Conservation (phyloP, 2,113 vertebrate species). For the Hylia prasina region DNA sequence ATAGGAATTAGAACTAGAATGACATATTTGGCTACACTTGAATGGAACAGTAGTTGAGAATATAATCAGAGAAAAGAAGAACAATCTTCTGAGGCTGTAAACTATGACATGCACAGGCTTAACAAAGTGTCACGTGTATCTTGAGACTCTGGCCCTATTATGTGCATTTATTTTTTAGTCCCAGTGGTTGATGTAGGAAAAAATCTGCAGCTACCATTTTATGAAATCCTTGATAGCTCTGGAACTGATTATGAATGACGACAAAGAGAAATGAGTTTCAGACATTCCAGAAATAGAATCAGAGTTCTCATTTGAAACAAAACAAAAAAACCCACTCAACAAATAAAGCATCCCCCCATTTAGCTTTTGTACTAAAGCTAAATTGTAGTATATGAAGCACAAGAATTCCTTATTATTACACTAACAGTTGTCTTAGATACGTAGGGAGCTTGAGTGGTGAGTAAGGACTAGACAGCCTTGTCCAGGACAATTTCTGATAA, state of each 20-base stretch:
- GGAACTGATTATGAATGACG: background rate
- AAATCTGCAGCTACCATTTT: background rate
- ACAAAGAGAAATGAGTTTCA: constrained; percentile 9
- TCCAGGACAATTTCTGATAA: background rate
- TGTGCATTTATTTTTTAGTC: background rate
- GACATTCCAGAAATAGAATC: background rate
- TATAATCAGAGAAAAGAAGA: background rate
- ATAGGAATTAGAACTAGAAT: background rate
- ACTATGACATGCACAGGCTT: background rate
- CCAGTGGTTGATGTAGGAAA: background rate
- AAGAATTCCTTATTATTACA: background rate
- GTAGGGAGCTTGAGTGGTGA: background rate
- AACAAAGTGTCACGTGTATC: background rate
- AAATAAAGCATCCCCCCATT: background rate
- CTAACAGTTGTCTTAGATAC: background rate
- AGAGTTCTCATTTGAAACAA: background rate
- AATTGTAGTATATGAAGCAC: background rate
- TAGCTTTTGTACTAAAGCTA: background rate
- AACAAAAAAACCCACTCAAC: background rate
- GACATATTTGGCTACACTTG: background rate
- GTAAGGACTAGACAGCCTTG: background rate
- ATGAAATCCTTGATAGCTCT: constrained; percentile 2
- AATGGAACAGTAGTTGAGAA: constrained; percentile 1
- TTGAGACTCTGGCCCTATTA: background rate
- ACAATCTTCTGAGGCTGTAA: constrained; percentile 9